Evolutionary conservation across 2,113 vertebrate genomes (phyloP).

Genomic region (Passer domesticus): DNA sequence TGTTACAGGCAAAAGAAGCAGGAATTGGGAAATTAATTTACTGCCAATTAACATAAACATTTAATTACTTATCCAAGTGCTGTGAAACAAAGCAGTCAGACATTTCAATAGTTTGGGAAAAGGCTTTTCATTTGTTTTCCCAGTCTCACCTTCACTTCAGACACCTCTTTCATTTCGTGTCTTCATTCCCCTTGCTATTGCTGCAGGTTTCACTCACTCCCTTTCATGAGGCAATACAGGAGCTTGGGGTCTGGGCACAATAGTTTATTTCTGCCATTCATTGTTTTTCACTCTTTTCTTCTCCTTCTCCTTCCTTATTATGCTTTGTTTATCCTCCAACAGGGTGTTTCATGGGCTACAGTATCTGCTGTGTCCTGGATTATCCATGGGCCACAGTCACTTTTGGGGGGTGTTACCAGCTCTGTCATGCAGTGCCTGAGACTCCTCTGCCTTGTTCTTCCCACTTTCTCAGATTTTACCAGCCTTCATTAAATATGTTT

Average conservation of each 20-base stretch:
- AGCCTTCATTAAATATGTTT: not conserved
- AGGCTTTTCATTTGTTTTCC: not conserved
- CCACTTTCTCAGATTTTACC: not conserved
- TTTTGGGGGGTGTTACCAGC: not conserved
- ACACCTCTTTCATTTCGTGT: not conserved
- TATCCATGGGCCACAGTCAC: not conserved
- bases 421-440: not conserved
- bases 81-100: not conserved
- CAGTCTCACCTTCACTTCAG: not conserved
- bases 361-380: not conserved
- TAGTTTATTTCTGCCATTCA: not conserved
- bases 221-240: not conserved
- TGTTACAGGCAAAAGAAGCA: not conserved
- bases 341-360: not conserved
- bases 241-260: not conserved
- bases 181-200: not conserved
- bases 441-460: not conserved
- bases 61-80: not conserved
- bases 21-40: not conserved
- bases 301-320: not conserved
- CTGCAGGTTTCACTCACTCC: not conserved
- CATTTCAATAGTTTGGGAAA: not conserved
- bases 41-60: not conserved
- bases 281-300: not conserved
- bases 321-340: not conserved